phyloP scores from a whole-genome alignment of 2,888 invertebrate genomes.

The Eupithecia abbreviata region DNA sequence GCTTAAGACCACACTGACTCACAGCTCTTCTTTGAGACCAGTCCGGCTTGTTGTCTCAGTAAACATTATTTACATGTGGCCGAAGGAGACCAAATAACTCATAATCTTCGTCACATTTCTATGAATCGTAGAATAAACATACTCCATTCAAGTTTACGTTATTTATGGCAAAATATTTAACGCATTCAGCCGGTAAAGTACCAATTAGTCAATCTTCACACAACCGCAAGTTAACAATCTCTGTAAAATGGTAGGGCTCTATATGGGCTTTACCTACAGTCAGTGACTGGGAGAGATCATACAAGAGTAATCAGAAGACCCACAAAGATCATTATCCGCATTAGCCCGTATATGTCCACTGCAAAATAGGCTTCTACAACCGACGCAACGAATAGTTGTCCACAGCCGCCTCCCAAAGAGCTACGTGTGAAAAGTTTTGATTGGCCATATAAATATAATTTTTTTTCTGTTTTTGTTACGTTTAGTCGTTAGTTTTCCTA shows the following conservation, averaged over 20 bases:
- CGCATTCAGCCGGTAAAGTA: background rate
- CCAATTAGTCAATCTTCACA: constrained; percentile 1
- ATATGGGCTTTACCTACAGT: background rate
- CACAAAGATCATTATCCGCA: background rate
- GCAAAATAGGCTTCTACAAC: background rate
- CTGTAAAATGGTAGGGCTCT: background rate
- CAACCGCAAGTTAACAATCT: background rate
- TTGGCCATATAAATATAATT: too few relatives aligned
- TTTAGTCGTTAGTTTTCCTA: too few relatives aligned
- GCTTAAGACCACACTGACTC: constrained; percentile 34
- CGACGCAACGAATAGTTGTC: background rate
- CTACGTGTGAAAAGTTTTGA: too few relatives aligned
- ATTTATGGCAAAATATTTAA: constrained; percentile 5
- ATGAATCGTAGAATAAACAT: constrained; percentile 25
- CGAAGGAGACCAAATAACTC: constrained; percentile 34
- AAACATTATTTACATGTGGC: constrained; percentile 51
- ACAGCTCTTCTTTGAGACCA: constrained; percentile 36
- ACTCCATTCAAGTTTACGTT: constrained; percentile 12
- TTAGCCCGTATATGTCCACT: background rate
- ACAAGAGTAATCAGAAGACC: background rate
- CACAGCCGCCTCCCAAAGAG: background rate
- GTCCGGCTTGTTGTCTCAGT: constrained; percentile 47
- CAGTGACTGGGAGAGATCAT: background rate
- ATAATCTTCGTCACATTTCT: constrained; percentile 35
- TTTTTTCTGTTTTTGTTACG: too few relatives aligned